These are phyloP conservation scores for Microcebus jonahi DNA, from an alignment of 2,113 vertebrate genomes.

Conservation along the genomic window DNA sequence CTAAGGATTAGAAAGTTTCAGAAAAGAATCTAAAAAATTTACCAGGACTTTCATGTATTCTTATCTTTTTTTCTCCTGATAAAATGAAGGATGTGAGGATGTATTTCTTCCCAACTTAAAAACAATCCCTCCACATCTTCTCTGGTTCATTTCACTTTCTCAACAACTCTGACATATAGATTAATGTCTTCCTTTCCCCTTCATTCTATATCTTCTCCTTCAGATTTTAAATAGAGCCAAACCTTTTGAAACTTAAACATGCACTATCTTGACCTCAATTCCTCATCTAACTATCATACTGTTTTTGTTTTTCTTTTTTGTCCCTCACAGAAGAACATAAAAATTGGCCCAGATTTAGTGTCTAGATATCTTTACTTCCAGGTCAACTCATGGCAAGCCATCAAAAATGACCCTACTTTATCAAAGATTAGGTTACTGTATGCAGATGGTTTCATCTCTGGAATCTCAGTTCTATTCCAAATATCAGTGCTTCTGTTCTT, in stretches of 20 bases:
- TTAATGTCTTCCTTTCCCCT: not conserved
- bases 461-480: no score
- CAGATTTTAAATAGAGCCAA: not conserved
- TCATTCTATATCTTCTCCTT: not conserved
- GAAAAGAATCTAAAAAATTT: not conserved
- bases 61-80: not conserved
- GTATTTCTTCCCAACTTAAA: not conserved
- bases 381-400: not conserved
- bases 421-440: no score
- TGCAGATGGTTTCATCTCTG: no score
- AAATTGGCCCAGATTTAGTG: not conserved
- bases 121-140: not conserved
- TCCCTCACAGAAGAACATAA: not conserved
- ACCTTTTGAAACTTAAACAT: not conserved
- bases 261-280: not conserved
- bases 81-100: not conserved
- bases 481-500: no score
- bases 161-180: not conserved
- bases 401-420: not conserved
- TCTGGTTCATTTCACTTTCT: not conserved
- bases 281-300: not conserved
- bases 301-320: not conserved
- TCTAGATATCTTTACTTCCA: not conserved
- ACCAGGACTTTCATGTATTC: not conserved
- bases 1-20: not conserved